phyloP scores from a whole-genome alignment of 2,888 invertebrate genomes.

The Pycnomerus fuliginosus region DNA sequence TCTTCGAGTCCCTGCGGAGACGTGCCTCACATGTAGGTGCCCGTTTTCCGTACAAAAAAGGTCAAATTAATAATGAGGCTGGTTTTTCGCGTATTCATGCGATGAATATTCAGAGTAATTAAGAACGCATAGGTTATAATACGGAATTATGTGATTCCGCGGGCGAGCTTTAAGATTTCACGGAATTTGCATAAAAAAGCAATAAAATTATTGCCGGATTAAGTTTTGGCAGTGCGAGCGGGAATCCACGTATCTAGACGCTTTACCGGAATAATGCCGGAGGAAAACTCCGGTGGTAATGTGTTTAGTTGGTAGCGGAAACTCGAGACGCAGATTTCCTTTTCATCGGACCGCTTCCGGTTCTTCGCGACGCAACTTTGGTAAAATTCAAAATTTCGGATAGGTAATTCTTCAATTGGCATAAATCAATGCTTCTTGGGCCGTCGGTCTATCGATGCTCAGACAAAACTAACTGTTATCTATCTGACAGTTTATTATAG shows the following conservation, averaged over 20 bases:
- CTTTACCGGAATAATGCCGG: conserved; percentile 23
- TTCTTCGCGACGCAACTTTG: no score
- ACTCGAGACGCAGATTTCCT: background rate
- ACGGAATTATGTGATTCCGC: conserved; percentile 36
- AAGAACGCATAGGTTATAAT: conserved; percentile 48
- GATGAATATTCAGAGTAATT: conserved; percentile 37
- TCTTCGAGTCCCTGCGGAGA: conserved; percentile 24
- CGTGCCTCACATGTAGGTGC: no score
- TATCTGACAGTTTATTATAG: no score
- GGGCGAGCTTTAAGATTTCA: conserved; percentile 25
- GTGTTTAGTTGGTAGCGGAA: conserved; percentile 13
- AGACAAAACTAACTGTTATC: no score
- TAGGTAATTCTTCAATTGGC: no score
- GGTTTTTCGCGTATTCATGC: conserved; percentile 10
- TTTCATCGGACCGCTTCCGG: background rate
- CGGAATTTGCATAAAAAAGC: conserved; percentile 24
- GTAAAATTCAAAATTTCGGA: no score
- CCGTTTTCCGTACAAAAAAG: no score
- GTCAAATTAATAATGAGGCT: conserved; percentile 13
- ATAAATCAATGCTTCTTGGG: no score
- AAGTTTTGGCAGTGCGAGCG: conserved; percentile 26
- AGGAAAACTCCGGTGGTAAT: conserved; percentile 20
- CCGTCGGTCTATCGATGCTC: no score
- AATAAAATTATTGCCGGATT: conserved; percentile 27
- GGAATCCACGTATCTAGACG: conserved; percentile 24